Evolutionary conservation across 2,113 vertebrate genomes (phyloP).

Genomic region (Microcebus tavaratra): DNA sequence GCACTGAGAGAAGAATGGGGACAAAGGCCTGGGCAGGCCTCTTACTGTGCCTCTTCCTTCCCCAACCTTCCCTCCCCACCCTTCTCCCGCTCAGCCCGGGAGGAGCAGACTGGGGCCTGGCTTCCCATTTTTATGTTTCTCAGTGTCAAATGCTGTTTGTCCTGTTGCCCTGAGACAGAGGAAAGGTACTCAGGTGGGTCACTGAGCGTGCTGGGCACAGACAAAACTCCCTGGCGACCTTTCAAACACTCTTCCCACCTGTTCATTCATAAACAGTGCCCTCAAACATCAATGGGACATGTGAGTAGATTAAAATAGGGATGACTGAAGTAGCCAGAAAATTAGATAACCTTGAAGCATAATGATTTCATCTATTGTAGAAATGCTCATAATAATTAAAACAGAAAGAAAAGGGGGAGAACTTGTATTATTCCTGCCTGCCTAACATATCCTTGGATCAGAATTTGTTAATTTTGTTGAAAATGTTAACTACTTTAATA

Average conservation of each 20-base stretch:
- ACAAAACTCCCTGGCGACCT: not conserved
- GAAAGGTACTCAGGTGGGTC: not conserved
- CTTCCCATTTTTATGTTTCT: not conserved
- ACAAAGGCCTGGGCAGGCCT: not conserved
- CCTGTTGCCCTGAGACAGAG: not conserved
- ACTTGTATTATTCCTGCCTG: not conserved
- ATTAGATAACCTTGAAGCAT: not conserved
- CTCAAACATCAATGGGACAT: not conserved
- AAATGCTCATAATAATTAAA: not conserved
- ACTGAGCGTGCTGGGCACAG: not conserved
- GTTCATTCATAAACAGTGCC: not conserved
- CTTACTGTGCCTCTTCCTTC: fast-evolving
- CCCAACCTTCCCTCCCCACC: not conserved
- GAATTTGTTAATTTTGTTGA: not conserved
- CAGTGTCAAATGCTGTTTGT: not conserved
- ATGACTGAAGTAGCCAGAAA: not conserved
- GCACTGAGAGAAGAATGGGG: not conserved
- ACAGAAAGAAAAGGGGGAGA: not conserved
- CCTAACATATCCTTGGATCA: not conserved
- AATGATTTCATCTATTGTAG: not conserved
- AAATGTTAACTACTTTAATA: constrained; percentile 17
- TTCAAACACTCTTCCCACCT: not conserved
- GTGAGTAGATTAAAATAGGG: not conserved
- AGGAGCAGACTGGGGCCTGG: not conserved
- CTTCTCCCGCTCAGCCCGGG: fast-evolving